Conservation (phyloP, 2,113 vertebrate genomes). For the Neopipo cinnamomea region DNA sequence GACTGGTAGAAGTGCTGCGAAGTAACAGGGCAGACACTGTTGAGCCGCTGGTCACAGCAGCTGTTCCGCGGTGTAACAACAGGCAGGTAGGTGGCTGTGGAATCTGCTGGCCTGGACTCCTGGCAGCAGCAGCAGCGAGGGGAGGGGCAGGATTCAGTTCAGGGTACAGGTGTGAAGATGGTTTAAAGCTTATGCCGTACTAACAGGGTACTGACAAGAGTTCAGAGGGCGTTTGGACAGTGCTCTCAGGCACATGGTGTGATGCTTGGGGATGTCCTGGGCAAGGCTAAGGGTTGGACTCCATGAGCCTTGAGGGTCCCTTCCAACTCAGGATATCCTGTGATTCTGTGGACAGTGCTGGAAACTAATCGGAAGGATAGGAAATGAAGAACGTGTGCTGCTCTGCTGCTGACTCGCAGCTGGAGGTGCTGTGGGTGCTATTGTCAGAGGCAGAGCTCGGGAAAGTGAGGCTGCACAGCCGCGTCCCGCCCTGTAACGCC, state of each 20-base stretch:
- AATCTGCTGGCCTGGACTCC: accelerated
- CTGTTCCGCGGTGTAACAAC: accelerated
- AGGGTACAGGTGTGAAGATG: neutral
- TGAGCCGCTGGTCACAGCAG: neutral
- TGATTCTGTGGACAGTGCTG: neutral
- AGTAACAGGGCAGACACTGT: neutral
- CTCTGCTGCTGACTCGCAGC: neutral
- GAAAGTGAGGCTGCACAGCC: neutral
- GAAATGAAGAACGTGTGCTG: accelerated
- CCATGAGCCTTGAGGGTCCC: neutral
- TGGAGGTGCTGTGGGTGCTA: neutral
- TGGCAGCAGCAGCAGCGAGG: neutral
- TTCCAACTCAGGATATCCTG: neutral
- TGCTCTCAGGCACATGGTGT: neutral
- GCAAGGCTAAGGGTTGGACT: neutral
- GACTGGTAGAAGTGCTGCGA: neutral
- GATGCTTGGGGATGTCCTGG: neutral
- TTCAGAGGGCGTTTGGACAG: neutral
- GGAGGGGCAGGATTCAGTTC: neutral
- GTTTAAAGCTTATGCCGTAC: accelerated
- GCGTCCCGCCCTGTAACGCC: neutral
- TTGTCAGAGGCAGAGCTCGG: neutral
- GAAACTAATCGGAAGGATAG: neutral
- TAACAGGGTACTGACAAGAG: neutral
- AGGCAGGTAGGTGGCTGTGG: too few relatives aligned